These are phyloP conservation scores for Empidonax traillii DNA, from an alignment of 2,113 vertebrate species.

Conservation along the genomic window DNA sequence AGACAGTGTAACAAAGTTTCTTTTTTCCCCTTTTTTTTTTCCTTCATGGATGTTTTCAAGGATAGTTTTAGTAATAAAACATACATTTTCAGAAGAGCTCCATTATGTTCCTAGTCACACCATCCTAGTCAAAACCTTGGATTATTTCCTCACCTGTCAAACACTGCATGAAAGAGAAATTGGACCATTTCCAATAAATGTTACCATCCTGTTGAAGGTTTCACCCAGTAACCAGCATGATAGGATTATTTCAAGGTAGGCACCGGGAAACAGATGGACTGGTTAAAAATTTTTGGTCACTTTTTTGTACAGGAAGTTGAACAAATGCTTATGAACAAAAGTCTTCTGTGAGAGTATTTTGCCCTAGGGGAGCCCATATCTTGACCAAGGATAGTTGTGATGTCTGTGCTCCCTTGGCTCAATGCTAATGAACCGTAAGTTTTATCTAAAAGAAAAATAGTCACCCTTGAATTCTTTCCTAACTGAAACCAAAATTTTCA, in stretches of 20 bases:
- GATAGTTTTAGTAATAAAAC: background rate
- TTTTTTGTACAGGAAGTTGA: background rate
- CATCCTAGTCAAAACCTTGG: background rate
- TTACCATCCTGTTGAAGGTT: background rate
- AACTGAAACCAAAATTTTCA: background rate
- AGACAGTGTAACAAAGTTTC: background rate
- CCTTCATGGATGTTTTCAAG: background rate
- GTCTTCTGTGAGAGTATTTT: background rate
- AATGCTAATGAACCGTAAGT: background rate
- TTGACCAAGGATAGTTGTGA: background rate
- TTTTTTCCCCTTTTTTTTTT: background rate
- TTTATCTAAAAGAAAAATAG: background rate
- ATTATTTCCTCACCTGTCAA: background rate
- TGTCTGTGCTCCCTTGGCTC: rapidly evolving
- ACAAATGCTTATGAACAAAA: background rate
- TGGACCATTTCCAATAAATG: background rate
- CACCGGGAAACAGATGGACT: background rate
- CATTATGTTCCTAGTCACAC: background rate
- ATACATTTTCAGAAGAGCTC: background rate
- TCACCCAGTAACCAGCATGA: background rate
- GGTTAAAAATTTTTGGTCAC: background rate
- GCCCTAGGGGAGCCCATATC: rapidly evolving
- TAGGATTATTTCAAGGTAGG: background rate
- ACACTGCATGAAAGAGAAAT: background rate
- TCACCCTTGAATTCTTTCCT: background rate